Evolutionary conservation across 2,888 invertebrate genomes (phyloP), one percentile per base, ranked within the genome.

Genomic region (Dryobota labecula): DNA sequence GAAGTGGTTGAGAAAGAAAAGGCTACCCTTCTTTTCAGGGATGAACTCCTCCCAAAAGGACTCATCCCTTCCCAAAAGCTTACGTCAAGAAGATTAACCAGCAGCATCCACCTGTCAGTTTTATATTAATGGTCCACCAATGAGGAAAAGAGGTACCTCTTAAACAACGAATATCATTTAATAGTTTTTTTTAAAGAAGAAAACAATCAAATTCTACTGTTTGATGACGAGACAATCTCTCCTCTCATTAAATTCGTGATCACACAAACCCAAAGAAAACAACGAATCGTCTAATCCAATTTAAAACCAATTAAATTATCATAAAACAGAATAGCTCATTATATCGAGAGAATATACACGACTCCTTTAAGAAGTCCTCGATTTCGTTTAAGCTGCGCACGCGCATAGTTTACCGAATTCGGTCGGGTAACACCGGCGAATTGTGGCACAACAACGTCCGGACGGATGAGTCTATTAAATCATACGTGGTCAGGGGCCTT

Each of bases 381-480:
- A 18, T 24, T 56, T 33, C 38, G 18, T 58, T 18, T 11, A 51
- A 47, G 38, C 18, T 74, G 81, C 80, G 77, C 65, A 9, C 18
- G 66, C 80, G 75, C 84, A 80, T 41, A 15, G 24, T 7, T n/a
- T 69, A 33, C 58, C 60, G 33, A 78, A 83, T 76, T 85, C 64
- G 69, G 78, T 63, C 73, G 84, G 70, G 51, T 86, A 81, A 49
- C 70, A 78, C 68, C 76, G 73, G 85, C 83, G 82, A 86, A 88
- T 88, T 86, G 87, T 85, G 86, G 85, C 86, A 87, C 86, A 86
- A 75, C 83, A 79, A 86, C 77, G 82, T 91, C 90, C 91, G 91
- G 89, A 88, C 93, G 94, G 93, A 94, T 92, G 93, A 86, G 83
- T 87, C 89, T 90, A 92, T 94, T 92, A 92, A 92, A 89, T 89